A percentile compares a stretch with the other conserved stretches of the same genome.
phyloP scores from a whole-genome alignment of 1,140 invertebrate species.

The Heterodera schachtii region DNA sequence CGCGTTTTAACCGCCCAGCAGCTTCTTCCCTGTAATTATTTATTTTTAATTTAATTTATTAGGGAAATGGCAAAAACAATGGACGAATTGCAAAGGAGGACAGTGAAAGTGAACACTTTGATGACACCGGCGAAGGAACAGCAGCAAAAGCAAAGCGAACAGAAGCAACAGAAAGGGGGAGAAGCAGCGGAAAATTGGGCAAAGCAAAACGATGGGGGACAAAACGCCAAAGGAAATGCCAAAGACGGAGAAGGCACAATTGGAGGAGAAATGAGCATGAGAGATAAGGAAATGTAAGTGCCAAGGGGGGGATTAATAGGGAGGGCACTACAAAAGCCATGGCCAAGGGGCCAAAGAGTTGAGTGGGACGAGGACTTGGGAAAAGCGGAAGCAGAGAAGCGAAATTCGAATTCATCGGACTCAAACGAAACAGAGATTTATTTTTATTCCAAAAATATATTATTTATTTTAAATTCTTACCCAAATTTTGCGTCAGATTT shows the following conservation, averaged over 20 bases:
- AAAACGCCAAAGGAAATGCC: not conserved
- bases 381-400: too few relatives aligned
- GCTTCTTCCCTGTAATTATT: not conserved
- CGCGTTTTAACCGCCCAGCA: too few relatives aligned
- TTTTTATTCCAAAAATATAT: too few relatives aligned
- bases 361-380: too few relatives aligned
- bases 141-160: not conserved
- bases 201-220: too few relatives aligned
- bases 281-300: slow-evolving; percentile 22
- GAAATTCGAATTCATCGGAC: too few relatives aligned
- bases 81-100: not conserved
- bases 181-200: too few relatives aligned
- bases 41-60: not conserved
- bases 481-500: too few relatives aligned
- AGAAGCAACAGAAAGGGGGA: not conserved
- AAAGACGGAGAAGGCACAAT: not conserved
- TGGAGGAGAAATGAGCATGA: not conserved
- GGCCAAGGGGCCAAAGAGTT: too few relatives aligned
- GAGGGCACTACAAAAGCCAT: too few relatives aligned
- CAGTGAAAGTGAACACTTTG: slow-evolving; percentile 26
- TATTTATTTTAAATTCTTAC: too few relatives aligned
- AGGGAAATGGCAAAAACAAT: not conserved
- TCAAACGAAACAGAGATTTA: too few relatives aligned
- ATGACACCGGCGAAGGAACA: slow-evolving; percentile 1
- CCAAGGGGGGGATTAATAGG: not conserved